These are phyloP conservation scores for Diprion similis DNA, from an alignment of 1,140 invertebrate genomes.

Conservation along the genomic window DNA sequence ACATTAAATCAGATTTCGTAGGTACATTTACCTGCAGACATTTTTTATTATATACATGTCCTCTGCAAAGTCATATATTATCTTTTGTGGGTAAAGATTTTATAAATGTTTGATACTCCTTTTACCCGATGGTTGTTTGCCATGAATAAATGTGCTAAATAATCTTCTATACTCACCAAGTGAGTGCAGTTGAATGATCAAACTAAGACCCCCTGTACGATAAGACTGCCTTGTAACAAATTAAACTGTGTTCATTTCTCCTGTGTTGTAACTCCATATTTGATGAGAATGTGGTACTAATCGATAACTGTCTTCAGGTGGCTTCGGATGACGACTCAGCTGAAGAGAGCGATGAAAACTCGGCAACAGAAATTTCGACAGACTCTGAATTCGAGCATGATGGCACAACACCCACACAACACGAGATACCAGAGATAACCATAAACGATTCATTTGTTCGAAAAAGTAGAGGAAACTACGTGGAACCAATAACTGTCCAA, in stretches of 20 bases:
- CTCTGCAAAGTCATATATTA: too few species aligned
- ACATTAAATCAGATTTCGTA: too few species aligned
- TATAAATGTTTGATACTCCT: too few species aligned
- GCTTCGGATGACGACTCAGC: conserved; percentile 73
- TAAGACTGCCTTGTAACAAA: conserved; percentile 8
- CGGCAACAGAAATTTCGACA: conserved; percentile 89
- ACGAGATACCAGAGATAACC: conserved; percentile 70
- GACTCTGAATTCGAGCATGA: conserved; percentile 91
- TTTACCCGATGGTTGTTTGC: too few species aligned
- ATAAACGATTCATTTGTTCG: conserved; percentile 68
- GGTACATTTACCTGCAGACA: too few species aligned
- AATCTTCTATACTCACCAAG: too few species aligned
- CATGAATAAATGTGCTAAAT: too few species aligned
- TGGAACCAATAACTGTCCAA: conserved; percentile 68
- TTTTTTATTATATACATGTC: too few species aligned
- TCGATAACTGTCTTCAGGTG: conserved; percentile 61
- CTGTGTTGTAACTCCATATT: background rate
- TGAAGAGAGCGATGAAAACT: conserved; percentile 75
- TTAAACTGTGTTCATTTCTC: background rate
- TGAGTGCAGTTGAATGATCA: background rate
- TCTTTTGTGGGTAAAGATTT: too few species aligned
- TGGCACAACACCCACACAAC: conserved; percentile 71
- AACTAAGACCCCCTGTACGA: background rate
- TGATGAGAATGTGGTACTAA: background rate
- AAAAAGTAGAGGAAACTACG: conserved; percentile 59